These are phyloP conservation scores for Stegastes partitus DNA, from an alignment of 2,113 vertebrate species.

Conservation along the genomic window DNA sequence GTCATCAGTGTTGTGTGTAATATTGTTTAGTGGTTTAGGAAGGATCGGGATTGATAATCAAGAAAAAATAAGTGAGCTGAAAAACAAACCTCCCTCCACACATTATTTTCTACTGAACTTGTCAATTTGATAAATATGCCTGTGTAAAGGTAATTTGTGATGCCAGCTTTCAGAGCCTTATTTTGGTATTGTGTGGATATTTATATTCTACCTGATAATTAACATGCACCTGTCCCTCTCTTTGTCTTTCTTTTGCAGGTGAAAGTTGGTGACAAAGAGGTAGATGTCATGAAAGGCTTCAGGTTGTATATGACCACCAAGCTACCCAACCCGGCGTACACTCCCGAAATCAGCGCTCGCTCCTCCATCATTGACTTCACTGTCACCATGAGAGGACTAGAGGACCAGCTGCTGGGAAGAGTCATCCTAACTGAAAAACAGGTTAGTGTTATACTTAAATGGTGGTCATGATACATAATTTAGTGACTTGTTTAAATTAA, in stretches of 20 bases:
- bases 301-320: slow-evolving; percentile 95
- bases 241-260: slow-evolving; percentile 86
- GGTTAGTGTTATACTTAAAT: slow-evolving; percentile 75
- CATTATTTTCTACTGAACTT: neutral
- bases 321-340: slow-evolving; percentile 93
- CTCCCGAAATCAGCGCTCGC: slow-evolving; percentile 94
- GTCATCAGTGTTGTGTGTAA: neutral
- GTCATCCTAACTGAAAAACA: slow-evolving; percentile 97
- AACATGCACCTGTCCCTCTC: too few species aligned
- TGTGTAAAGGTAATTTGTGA: neutral
- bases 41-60: too few species aligned
- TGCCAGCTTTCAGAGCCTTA: neutral
- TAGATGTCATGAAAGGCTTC: slow-evolving; percentile 94
- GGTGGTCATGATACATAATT: neutral
- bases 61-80: too few species aligned
- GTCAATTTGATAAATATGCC: neutral
- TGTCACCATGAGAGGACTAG: slow-evolving; percentile 95
- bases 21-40: too few species aligned
- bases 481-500: neutral
- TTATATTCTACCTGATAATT: neutral
- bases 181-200: neutral
- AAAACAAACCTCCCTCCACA: too few species aligned
- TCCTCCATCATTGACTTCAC: slow-evolving; percentile 97
- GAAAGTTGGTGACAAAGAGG: slow-evolving; percentile 95
- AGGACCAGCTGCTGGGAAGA: slow-evolving; percentile 95